phyloP scores from a whole-genome alignment of 2,113 vertebrate species.

The Anser cygnoides region DNA sequence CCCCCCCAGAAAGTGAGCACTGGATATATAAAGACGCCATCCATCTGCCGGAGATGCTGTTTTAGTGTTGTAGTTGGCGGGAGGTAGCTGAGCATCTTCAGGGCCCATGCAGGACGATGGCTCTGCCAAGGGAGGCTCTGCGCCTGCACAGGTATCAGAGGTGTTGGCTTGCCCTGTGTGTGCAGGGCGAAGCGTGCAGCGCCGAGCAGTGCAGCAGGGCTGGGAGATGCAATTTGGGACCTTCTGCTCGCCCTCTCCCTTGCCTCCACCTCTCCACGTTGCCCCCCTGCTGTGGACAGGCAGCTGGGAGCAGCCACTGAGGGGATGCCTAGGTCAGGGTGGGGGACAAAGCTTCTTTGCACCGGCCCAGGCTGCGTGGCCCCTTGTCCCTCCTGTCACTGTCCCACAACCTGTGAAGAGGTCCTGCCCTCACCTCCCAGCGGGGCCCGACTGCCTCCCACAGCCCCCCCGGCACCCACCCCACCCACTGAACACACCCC shows the following conservation, averaged over 20 bases:
- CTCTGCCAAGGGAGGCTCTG: neutral
- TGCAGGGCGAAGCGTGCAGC: fast-evolving
- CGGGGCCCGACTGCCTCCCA: neutral
- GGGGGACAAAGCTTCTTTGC: neutral
- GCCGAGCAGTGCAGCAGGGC: neutral
- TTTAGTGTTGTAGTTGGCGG: neutral
- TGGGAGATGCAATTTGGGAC: neutral
- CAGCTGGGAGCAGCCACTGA: neutral
- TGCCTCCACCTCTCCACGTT: fast-evolving
- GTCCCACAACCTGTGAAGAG: neutral
- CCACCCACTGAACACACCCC: too few relatives aligned
- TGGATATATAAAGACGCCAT: neutral
- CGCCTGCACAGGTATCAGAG: fast-evolving
- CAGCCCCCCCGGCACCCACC: neutral
- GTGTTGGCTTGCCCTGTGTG: fast-evolving
- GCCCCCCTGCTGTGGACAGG: neutral
- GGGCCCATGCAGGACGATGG: neutral
- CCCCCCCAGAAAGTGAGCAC: neutral
- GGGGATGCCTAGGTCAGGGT: too few relatives aligned
- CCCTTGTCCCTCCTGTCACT: neutral
- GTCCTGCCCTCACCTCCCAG: neutral
- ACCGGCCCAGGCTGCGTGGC: fast-evolving
- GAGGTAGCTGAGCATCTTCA: neutral
- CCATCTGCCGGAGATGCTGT: neutral
- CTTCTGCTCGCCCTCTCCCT: neutral